Evolutionary conservation across 2,888 invertebrate genomes (phyloP).

Genomic region (Margaritifera margaritifera): DNA sequence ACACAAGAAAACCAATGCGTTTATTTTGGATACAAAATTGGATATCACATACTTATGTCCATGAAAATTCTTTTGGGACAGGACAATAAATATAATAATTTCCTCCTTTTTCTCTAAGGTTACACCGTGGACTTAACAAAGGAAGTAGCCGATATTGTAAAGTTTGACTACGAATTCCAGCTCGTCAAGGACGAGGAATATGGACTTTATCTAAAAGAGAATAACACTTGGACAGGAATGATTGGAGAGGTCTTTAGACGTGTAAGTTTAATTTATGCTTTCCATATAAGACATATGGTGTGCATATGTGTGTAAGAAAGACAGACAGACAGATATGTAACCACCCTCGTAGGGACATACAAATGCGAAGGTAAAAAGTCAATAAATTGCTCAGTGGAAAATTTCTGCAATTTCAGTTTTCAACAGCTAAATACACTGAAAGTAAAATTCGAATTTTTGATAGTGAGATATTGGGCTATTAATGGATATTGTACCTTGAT

Average conservation of each 20-base stretch:
- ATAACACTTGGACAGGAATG: slow-evolving; percentile 70
- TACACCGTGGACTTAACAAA: slow-evolving; percentile 93
- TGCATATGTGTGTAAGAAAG: not conserved
- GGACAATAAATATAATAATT: not conserved
- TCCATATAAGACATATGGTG: not conserved
- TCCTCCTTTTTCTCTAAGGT: slow-evolving; percentile 74
- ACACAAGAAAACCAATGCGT: too few relatives aligned
- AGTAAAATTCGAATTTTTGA: too few relatives aligned
- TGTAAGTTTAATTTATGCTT: slow-evolving; percentile 41
- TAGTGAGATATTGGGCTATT: too few relatives aligned
- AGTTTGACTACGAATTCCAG: slow-evolving; percentile 88
- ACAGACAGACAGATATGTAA: not conserved
- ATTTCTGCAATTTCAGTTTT: too few relatives aligned
- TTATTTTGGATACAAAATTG: too few relatives aligned
- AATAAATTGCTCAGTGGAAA: too few relatives aligned
- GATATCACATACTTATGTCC: not conserved
- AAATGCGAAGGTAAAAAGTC: too few relatives aligned
- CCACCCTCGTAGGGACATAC: too few relatives aligned
- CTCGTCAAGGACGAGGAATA: slow-evolving; percentile 90
- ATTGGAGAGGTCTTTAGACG: slow-evolving; percentile 65
- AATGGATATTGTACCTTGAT: too few relatives aligned
- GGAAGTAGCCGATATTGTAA: slow-evolving; percentile 84
- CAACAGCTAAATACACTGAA: too few relatives aligned
- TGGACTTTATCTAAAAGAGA: slow-evolving; percentile 74
- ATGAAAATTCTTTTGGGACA: not conserved